These are phyloP conservation scores for Discoglossus pictus DNA, from an alignment of 2,797 vertebrate genomes.

Conservation along the genomic window DNA sequence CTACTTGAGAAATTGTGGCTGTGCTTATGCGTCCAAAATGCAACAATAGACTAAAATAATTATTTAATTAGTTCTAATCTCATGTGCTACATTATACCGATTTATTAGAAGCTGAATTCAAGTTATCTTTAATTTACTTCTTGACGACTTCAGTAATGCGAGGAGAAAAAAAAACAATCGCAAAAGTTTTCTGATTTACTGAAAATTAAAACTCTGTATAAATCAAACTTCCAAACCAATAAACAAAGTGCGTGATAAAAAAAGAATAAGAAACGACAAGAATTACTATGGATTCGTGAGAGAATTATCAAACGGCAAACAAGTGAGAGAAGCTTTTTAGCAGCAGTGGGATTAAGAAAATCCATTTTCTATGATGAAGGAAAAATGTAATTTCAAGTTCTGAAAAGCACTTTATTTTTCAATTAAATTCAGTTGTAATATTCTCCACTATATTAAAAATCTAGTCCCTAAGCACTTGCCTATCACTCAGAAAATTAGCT, in stretches of 20 bases:
- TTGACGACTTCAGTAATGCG: neutral
- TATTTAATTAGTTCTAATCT: too few relatives aligned
- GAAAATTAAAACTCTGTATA: slow-evolving; percentile 1
- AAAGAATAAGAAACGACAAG: slow-evolving; percentile 14
- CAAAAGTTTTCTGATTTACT: neutral
- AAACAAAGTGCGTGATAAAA: slow-evolving; percentile 28
- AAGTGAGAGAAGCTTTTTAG: slow-evolving; percentile 36
- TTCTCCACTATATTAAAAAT: slow-evolving; percentile 56
- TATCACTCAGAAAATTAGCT: slow-evolving; percentile 69
- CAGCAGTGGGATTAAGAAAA: slow-evolving; percentile 51
- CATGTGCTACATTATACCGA: too few relatives aligned
- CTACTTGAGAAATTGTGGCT: too few relatives aligned
- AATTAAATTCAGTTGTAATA: slow-evolving; percentile 54
- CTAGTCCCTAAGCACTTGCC: slow-evolving; percentile 54
- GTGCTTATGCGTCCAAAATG: too few relatives aligned
- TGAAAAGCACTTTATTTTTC: slow-evolving; percentile 53
- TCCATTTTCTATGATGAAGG: slow-evolving; percentile 51
- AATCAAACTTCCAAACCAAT: slow-evolving; percentile 7
- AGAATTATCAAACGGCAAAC: slow-evolving; percentile 46
- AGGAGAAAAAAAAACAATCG: neutral
- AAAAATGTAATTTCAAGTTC: slow-evolving; percentile 52
- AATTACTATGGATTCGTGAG: slow-evolving; percentile 38
- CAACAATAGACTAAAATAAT: too few relatives aligned
- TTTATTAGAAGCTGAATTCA: neutral
- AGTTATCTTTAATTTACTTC: neutral